These are phyloP conservation scores for Euura saliciscinereae DNA, from an alignment of 1,140 invertebrate genomes.

Conservation along the genomic window DNA sequence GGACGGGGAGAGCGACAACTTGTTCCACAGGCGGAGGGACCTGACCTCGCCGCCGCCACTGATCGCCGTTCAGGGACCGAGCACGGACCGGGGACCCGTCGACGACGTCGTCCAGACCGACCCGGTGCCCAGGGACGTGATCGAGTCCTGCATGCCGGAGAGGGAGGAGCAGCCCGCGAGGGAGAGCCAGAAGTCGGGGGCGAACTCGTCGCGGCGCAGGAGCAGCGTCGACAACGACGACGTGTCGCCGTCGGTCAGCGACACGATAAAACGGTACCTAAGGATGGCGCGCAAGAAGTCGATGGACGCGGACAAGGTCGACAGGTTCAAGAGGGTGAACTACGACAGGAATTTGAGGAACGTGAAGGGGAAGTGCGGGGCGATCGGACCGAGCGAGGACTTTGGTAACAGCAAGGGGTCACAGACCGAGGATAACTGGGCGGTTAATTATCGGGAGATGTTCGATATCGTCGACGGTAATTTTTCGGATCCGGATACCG, in stretches of 20 bases:
- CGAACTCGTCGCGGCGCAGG: constrained; percentile 58
- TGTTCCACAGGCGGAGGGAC: constrained; percentile 32
- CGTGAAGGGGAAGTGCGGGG: constrained; percentile 80
- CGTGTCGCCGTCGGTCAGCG: constrained; percentile 82
- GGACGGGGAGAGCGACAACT: constrained; percentile 20
- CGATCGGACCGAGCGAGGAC: constrained; percentile 73
- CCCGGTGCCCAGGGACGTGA: constrained; percentile 61
- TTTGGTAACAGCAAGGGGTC: constrained; percentile 74
- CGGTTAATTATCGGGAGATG: constrained; percentile 57
- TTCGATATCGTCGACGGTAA: constrained; percentile 35
- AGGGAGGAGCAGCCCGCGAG: constrained; percentile 46
- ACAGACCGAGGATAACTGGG: constrained; percentile 78
- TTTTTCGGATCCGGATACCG: constrained; percentile 58
- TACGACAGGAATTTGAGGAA: constrained; percentile 85
- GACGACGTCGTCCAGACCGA: constrained; percentile 69
- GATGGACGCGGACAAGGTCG: constrained; percentile 77
- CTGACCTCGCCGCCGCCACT: constrained; percentile 67
- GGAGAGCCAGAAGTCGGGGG: constrained; percentile 48
- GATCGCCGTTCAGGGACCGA: constrained; percentile 70
- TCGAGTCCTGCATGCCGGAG: constrained; percentile 53
- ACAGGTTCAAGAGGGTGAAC: constrained; percentile 85
- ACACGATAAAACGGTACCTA: constrained; percentile 83
- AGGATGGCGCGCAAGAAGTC: constrained; percentile 86
- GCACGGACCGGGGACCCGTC: constrained; percentile 53
- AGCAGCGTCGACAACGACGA: constrained; percentile 83